Evolutionary conservation across 1,140 invertebrate species (phyloP).

Genomic region (Leguminivora glycinivorella): DNA sequence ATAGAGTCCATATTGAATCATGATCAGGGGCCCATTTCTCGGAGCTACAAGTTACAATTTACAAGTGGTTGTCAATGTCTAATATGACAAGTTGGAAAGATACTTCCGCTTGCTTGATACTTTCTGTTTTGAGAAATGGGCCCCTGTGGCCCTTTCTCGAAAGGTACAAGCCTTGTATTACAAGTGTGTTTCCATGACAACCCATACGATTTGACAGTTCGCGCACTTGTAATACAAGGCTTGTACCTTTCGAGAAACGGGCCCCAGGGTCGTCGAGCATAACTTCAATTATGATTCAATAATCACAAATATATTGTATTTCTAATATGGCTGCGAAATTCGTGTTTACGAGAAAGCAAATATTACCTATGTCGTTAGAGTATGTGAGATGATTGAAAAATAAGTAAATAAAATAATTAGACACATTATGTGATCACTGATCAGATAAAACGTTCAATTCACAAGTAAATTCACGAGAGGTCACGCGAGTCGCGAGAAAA

Average conservation of each 20-base stretch:
- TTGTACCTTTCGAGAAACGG: too few relatives aligned
- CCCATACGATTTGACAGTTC: too few relatives aligned
- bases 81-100: too few relatives aligned
- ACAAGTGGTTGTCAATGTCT: too few relatives aligned
- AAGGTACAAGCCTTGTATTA: too few relatives aligned
- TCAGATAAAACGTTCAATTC: neutral
- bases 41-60: too few relatives aligned
- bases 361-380: neutral
- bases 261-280: neutral
- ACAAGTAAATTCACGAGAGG: neutral
- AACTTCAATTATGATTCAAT: neutral
- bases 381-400: neutral
- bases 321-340: neutral
- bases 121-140: too few relatives aligned
- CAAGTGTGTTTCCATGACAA: too few relatives aligned
- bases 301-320: neutral
- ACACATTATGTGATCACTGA: neutral
- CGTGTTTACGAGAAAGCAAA: neutral
- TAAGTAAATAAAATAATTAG: constrained; percentile 1
- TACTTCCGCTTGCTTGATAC: too few relatives aligned
- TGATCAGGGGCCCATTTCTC: too few relatives aligned
- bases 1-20: neutral
- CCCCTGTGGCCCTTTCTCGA: too few relatives aligned
- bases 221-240: too few relatives aligned
- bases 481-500: neutral